Evolutionary conservation across 2,888 invertebrate genomes (phyloP).

Genomic region (Mesorhabditis spiculigera): DNA sequence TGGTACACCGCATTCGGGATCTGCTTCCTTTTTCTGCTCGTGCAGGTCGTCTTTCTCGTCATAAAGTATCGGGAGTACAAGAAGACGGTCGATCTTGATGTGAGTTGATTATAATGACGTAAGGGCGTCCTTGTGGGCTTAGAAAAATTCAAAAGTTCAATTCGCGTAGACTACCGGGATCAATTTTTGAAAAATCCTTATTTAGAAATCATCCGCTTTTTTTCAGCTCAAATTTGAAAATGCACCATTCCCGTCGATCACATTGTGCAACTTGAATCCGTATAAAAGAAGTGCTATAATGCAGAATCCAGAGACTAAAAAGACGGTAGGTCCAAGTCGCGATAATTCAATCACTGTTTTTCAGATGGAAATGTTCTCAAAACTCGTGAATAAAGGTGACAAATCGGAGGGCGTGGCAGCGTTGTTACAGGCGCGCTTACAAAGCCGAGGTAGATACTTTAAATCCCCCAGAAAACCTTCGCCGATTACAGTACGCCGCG

Average conservation of each 20-base stretch:
- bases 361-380: conserved; percentile 49
- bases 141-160: background rate
- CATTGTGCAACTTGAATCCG: conserved; percentile 57
- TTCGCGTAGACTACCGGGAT: conserved; percentile 1
- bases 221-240: conserved; percentile 58
- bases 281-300: conserved; percentile 54
- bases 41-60: conserved; percentile 49
- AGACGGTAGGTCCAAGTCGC: conserved; percentile 36
- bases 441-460: conserved; percentile 18
- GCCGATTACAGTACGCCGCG: conserved; percentile 29
- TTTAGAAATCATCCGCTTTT: background rate
- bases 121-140: no score
- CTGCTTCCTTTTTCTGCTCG: conserved; percentile 35
- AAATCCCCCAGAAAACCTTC: background rate
- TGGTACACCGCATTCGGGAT: conserved; percentile 51
- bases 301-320: conserved; percentile 46
- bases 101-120: conserved; percentile 22
- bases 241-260: conserved; percentile 56
- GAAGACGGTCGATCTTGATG: conserved; percentile 57
- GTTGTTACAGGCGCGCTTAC: conserved; percentile 22
- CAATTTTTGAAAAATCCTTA: background rate
- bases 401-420: conserved; percentile 46
- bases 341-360: conserved; percentile 10
- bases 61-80: conserved; percentile 46
- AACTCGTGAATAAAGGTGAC: conserved; percentile 41